Conservation (phyloP, 2,888 invertebrate species). For the Aplocera efformata region DNA sequence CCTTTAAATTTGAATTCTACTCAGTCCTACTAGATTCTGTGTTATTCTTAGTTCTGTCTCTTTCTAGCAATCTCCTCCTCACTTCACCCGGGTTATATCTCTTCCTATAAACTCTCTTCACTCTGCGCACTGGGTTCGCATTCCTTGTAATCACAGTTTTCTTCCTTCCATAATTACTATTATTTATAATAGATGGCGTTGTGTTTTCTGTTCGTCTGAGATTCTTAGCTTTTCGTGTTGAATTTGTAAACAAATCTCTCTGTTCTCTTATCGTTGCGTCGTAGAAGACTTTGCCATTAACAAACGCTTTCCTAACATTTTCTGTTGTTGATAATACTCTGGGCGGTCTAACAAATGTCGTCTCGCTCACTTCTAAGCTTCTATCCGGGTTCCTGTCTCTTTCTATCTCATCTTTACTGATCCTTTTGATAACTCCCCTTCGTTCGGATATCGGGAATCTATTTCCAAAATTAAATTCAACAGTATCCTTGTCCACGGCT, state of each 20-base stretch:
- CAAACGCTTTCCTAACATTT: constrained; percentile 64
- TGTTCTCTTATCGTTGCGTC: constrained; percentile 70
- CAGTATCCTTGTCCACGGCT: constrained; percentile 56
- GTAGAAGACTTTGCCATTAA: constrained; percentile 73
- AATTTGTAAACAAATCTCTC: constrained; percentile 49
- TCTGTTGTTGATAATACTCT: constrained; percentile 66
- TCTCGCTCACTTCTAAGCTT: constrained; percentile 73
- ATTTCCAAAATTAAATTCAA: constrained; percentile 64
- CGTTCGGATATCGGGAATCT: constrained; percentile 59
- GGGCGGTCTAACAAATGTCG: constrained; percentile 66
- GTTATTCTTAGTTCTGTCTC: constrained; percentile 55
- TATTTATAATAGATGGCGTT: constrained; percentile 15
- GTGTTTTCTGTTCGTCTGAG: constrained; percentile 32
- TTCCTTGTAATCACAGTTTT: constrained; percentile 61
- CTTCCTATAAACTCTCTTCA: constrained; percentile 66
- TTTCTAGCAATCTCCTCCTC: constrained; percentile 68
- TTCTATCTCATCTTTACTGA: constrained; percentile 69
- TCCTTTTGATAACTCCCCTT: constrained; percentile 61
- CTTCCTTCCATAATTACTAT: constrained; percentile 38
- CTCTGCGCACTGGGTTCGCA: constrained; percentile 63
- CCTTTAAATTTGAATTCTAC: constrained; percentile 8
- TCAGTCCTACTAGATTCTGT: constrained; percentile 26
- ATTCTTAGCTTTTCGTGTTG: constrained; percentile 46
- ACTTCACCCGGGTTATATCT: constrained; percentile 77
- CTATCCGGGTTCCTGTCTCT: constrained; percentile 53